Evolutionary conservation across 2,888 invertebrate genomes (phyloP).

Genomic region (Flabesymbios commensalis): DNA sequence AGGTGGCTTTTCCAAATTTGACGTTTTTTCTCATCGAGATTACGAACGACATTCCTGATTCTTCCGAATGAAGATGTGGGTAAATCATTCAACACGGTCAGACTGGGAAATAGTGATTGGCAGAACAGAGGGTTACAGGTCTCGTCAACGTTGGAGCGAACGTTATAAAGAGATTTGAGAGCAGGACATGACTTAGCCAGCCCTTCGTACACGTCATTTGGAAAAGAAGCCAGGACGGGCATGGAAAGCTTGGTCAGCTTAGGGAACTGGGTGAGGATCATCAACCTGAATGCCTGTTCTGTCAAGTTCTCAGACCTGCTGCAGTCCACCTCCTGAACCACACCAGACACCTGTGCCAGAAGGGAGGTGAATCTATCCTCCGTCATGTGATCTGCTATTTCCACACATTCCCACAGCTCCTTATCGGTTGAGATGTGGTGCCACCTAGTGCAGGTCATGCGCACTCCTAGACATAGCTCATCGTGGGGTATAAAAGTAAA

Average conservation of each 20-base stretch:
- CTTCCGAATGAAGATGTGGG: constrained; percentile 27
- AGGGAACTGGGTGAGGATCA: constrained; percentile 17
- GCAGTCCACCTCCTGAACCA: constrained; percentile 28
- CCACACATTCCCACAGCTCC: neutral
- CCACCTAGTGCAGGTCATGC: neutral
- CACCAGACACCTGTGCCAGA: constrained; percentile 2
- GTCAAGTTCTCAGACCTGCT: constrained; percentile 25
- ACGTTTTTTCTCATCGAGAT: constrained; percentile 12
- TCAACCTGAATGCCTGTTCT: constrained; percentile 17
- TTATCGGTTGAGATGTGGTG: neutral
- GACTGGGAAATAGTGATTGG: constrained; percentile 20
- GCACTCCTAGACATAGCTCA: neutral
- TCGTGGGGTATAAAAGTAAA: neutral
- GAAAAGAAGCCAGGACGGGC: constrained; percentile 16
- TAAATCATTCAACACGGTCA: constrained; percentile 25
- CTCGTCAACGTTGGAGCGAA: constrained; percentile 23
- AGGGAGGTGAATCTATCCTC: neutral
- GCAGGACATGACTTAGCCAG: constrained; percentile 21
- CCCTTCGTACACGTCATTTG: constrained; percentile 24
- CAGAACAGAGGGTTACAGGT: constrained; percentile 28
- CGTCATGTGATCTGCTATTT: neutral
- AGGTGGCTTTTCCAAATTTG: constrained; percentile 26
- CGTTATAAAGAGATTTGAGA: constrained; percentile 29
- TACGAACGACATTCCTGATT: constrained; percentile 1
- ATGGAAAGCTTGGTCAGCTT: constrained; percentile 20